Evolutionary conservation across 2,888 invertebrate genomes (phyloP), one percentile per base, ranked within the genome.

Genomic region (Caenorhabditis afra): DNA sequence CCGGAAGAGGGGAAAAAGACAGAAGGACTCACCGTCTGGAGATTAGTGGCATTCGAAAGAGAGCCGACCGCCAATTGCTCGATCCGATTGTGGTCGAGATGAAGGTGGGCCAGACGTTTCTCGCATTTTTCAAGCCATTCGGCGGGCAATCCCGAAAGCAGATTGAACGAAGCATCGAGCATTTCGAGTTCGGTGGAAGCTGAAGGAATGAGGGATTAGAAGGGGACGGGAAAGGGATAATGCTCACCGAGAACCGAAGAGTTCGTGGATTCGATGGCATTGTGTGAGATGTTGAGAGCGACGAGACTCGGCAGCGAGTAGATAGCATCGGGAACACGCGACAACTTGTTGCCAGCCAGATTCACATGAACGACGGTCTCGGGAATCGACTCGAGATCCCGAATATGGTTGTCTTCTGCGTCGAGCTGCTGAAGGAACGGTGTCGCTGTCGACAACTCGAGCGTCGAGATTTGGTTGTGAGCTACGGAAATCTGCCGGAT

Each of bases 351-450:
- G 18, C 71, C 53, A 2, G 87, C 87, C 44, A 87, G 44, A 58
- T 88, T 86, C 23, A 89, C 61, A 41, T 87, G 82, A 18, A 87
- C 81, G 8, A 87, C 58, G 10, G 82, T 83, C 18, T 83, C 83
- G 59, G 83, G 75, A 73, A 79, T 44, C 7, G 44, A 23, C 12
- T 37, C 18, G 14, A 71, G 18, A 10, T 75, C 57, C 7, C 16
- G 29, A 39, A 84, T 59, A 23, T 45, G 45, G 29, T 84, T 84
- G n/a, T 23, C 50, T 55, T 84, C 81, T 11, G 81, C 71, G 50
- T 84, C 87, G 22, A 88, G 52, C 22, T 85, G 85, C 68, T 88
- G 88, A 2, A 87, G 70, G 57, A 81, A 80, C 22, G 83, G 80
- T 7, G 81, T 78, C 0, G 76, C 18, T 5, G 65, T 16, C 14